Base-by-base conservation (phyloP, 2,113 vertebrate species). In the Sinocyclocheilus anophthalmus region DNA sequence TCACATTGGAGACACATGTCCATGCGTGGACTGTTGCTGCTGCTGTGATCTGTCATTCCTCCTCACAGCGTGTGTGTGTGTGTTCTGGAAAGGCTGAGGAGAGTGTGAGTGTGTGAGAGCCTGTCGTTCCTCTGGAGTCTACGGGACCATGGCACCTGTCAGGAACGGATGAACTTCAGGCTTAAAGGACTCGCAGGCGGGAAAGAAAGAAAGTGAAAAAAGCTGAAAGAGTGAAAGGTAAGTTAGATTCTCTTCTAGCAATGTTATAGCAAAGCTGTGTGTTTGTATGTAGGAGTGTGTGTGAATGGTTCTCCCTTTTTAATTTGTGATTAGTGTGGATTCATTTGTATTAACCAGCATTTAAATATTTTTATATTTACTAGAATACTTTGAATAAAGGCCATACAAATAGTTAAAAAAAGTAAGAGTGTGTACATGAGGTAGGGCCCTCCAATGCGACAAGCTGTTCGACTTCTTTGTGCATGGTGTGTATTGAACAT, bases 131-230 rank as follows among this genome's bases (percentile, higher is more conserved):
- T 81, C 89, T 88, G 89, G 89, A 90, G 87, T 90, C 89, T 83
- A 88, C 85, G 87, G 89, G 89, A 90, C 89, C 89, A 90, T 90
- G 87, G 89, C 89, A 90, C 89, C 89, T 90, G 89, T 88, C 89
- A 90, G 88, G 82, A 72, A 88, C 59, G 48, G 55, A 86, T 80
- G n/a, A 30, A 86, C 76, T n/a, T 82, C 75, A 55, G 33, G 75
- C 86, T 89, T 84, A 84, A 63, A 63, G 63, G 26, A 20, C 77
- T 73, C 24, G 48, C 39, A 39, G 42, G 65, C 30, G 59, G 42
- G 65, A 37, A 57, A 76, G 26, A 69, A 53, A 70, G 24, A 70
- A 42, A 70, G 39, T 42, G 33, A 18, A 39, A 45, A 78, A 8
- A 50, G 7, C 26, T 57, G 72, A 73, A 50, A 70, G 16, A 30